Evolutionary conservation across 2,888 invertebrate genomes (phyloP), one percentile per base, ranked within the genome.

Genomic region (Agonopterix arenella): DNA sequence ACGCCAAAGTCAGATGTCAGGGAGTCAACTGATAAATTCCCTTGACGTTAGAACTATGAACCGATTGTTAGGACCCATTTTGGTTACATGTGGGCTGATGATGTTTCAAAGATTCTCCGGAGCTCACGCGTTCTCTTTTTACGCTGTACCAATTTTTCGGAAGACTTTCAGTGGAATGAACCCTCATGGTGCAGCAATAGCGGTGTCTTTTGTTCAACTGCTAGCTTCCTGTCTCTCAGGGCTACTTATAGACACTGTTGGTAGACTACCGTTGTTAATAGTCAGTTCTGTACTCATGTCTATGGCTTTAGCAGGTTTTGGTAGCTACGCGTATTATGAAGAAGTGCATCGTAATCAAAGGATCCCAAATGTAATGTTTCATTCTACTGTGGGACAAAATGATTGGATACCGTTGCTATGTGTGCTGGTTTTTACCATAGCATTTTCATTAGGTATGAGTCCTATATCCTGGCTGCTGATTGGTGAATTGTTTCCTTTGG

Each of bases 381-480:
- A 88, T 57, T 89, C 90, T 53, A 76, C 82, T 1, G 68, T 84
- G 10, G 93, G 93, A 37, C 92, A 93, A 62, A 91, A 93, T 64
- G 95, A 95, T 70, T 95, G 95, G 96, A 95, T 96, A 61, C 96
- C 96, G 8, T 75, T 96, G 55, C 89, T 95, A 10, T 96, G 96
- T 80, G 94, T 95, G 2, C 86, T 96, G 56, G 93, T 96, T 36
- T 96, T 96, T 76, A 95, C 96, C 1, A 93, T 95, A 53, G 96
- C 96, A 44, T 96, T 96, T 72, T 95, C 95, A n/a, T 82, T 96
- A 62, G 96, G 96, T 48, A 95, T 96, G 84, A 96, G 95, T 73
- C 96, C 96, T 28, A 96, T 96, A 70, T 96, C 96, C 36, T 96
- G 96, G 94, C 82, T 96, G 56, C 86, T 96, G 67, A 94, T 95